Base-by-base conservation (phyloP, 2,797 vertebrate genomes). In the Melanotaenia pygmaea region DNA sequence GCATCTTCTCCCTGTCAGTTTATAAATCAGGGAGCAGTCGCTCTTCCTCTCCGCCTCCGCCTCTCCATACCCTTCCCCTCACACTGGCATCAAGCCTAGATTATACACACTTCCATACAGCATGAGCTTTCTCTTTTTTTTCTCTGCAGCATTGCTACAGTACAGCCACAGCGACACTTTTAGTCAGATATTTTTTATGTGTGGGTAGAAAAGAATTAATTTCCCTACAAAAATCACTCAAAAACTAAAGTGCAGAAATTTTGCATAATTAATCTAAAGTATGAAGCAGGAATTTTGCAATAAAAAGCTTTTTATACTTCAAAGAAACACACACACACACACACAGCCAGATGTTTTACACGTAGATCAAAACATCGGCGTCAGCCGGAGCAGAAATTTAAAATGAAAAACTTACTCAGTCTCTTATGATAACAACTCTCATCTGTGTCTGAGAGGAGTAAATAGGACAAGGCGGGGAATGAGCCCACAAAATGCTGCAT, bases 401-500 rank as follows among this genome's bases (percentile, higher is more conserved):
- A 45, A 75, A 72, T 62, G 14, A 59, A 67, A 76, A 74, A 65
- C 70, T 59, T 43, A 14, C 54, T 66, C 38, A 32, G 61, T 57
- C 58, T 60, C 40, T 53, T 47, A 16, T 67, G 32, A 28, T 64
- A 79, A 66, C 3, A 2, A 24, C 34, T 54, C n/a, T 37, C 58
- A 6, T 28, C 1, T 45, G 51, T 24, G 69, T 72, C 59, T 65
- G 77, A 74, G 35, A 30, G 14, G 56, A 74, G 61, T 57, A 59
- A 78, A 76, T 67, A 1, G 0, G 53, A 82, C 59, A 59, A 24
- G 50, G 50, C 37, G 59, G 59, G 45, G 47, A 74, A 66, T 45
- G 63, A 69, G 54, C 5, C 53, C 73, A 87, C 80, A n/a, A 50
- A 89, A 88, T 82, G 70, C 78, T 87, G 76, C 79, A 79, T 80